These are phyloP conservation scores for Momotus momota DNA, from an alignment of 2,797 vertebrate species.

Conservation along the genomic window DNA sequence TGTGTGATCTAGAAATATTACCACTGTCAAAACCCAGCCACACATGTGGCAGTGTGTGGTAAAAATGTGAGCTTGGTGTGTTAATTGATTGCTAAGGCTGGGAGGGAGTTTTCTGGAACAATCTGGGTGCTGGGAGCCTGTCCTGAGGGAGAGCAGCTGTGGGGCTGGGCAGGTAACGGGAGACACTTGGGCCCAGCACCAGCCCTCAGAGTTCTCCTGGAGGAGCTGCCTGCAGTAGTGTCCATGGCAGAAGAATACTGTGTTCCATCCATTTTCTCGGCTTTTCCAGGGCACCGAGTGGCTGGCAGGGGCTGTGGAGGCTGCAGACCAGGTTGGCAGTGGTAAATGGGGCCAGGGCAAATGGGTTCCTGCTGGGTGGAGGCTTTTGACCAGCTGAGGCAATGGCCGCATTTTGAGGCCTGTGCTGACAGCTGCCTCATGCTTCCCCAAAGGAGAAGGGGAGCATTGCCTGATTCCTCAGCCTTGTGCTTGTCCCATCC, in stretches of 20 bases:
- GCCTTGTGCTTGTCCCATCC: fast-evolving
- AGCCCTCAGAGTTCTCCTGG: fast-evolving
- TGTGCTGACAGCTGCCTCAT: fast-evolving
- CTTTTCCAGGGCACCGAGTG: fast-evolving
- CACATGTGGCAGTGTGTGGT: fast-evolving
- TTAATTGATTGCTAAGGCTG: not conserved
- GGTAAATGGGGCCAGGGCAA: not conserved
- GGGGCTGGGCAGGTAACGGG: fast-evolving
- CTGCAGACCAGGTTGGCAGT: fast-evolving
- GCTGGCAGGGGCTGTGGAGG: fast-evolving
- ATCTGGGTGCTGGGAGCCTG: fast-evolving
- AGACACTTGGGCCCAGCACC: not conserved
- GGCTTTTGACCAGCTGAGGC: not conserved
- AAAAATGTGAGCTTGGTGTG: not conserved
- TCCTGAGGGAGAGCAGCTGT: not conserved
- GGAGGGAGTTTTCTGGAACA: not conserved
- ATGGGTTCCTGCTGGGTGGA: fast-evolving
- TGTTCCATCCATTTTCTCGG: fast-evolving
- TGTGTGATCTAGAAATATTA: not conserved
- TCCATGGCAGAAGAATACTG: fast-evolving
- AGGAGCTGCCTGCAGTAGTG: not conserved
- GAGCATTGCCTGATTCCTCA: not conserved
- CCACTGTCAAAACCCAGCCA: not conserved
- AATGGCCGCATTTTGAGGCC: not conserved
- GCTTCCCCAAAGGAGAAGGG: fast-evolving